Evolutionary conservation across 2,797 vertebrate genomes (phyloP).

Genomic region (Ibycter americanus): DNA sequence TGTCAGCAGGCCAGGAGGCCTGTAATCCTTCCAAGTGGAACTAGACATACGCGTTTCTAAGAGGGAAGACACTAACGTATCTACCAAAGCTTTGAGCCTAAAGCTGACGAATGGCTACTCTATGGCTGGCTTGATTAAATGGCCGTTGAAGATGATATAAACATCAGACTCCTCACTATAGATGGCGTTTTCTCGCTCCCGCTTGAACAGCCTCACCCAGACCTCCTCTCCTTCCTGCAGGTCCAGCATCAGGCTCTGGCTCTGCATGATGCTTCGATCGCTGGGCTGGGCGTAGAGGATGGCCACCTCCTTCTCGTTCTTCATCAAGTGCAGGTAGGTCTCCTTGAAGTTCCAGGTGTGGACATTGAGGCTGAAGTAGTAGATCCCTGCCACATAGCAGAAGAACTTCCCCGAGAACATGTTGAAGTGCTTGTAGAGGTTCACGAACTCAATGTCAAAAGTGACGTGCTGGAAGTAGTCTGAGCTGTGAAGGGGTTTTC

Average conservation of each 20-base stretch:
- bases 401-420: constrained; percentile 86
- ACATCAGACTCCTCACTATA: constrained; percentile 85
- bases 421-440: constrained; percentile 83
- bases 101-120: constrained; percentile 11
- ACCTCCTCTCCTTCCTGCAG: constrained; percentile 80
- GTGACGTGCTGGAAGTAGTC: constrained; percentile 81
- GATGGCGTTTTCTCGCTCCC: constrained; percentile 84
- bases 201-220: constrained; percentile 87
- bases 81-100: not conserved
- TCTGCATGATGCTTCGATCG: constrained; percentile 90
- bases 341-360: constrained; percentile 93
- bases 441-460: constrained; percentile 87
- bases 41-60: not conserved
- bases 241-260: constrained; percentile 87
- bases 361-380: constrained; percentile 89
- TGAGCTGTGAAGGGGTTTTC: constrained; percentile 82
- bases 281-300: constrained; percentile 88
- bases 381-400: constrained; percentile 81
- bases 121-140: constrained; percentile 77
- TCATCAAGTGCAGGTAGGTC: constrained; percentile 90
- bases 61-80: not conserved
- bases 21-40: not conserved
- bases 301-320: constrained; percentile 75
- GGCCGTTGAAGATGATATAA: constrained; percentile 87
- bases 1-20: not conserved